Evolutionary conservation across 2,113 vertebrate genomes (phyloP), one percentile per base, ranked within the genome.

Genomic region (Hipposideros armiger): DNA sequence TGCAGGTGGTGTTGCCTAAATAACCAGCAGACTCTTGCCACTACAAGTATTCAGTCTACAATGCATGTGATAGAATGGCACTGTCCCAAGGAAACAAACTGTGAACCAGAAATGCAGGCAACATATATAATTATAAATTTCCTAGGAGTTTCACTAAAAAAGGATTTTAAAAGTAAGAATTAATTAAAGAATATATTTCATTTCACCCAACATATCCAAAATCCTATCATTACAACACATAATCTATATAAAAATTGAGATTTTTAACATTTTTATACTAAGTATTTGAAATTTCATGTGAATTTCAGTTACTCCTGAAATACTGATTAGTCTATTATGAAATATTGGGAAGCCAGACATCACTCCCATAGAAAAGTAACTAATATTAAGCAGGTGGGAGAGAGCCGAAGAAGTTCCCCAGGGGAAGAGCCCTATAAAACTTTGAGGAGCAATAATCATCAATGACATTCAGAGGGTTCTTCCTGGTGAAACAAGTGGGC

Each of bases 231-330:
- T 67, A 58, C 20, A 78, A 36, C 8, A 80, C 45, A 2, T 5
- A 73, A 54, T 60, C 13, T 76, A 56, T 28, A 84, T 36, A 58
- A 81, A 40, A 85, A 42, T 20, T 72, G 20, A 45, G 2, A 50
- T 64, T 60, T 78, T 47, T 87, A 66, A 50, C 2, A 36, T 62
- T 91, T 72, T 87, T 66, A 26, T 30, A 58, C 6, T 62, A 85
- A 50, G 11, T 24, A 62, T 58, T 56, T 26, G 22, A 92, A 95
- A 90, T 58, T 74, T 32, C 30, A 26, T 67, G 50, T 69, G 24
- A 58, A 36, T 93, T 76, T 95, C 28, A 93, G 9, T 70, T 60
- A 52, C 2, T 4, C 7, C 45, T 89, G 26, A 90, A 87, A 58
- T 90, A 40, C 28, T 24, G 6, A 22, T 24, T 70, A 60, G 5